Percentiles rank a stretch among this genome's conserved stretches.
Evolutionary conservation across 1,140 invertebrate species (phyloP).

Genomic region (Sminthurides bifidus): DNA sequence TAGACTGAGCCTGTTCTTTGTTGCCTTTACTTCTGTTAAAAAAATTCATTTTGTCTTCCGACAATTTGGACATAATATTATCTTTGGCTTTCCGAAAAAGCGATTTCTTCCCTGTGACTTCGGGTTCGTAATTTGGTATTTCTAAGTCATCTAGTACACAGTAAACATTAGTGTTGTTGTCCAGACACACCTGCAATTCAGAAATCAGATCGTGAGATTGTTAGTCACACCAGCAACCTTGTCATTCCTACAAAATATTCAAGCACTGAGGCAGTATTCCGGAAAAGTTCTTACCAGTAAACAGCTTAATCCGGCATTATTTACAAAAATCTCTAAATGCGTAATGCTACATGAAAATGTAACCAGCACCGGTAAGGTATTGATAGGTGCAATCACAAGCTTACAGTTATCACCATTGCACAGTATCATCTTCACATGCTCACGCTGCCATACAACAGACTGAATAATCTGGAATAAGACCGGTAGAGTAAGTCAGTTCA

Average conservation of each 20-base stretch:
- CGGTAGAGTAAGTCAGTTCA: neutral
- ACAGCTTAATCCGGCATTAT: conserved; percentile 21
- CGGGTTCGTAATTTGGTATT: conserved; percentile 10
- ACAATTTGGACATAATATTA: conserved; percentile 28
- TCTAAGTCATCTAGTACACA: conserved; percentile 28
- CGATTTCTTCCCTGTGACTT: conserved; percentile 26
- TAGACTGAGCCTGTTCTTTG: conserved; percentile 5
- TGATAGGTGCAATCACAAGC: conserved; percentile 14
- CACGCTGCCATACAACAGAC: conserved; percentile 17
- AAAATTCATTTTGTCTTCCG: conserved; percentile 26
- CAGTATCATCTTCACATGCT: conserved; percentile 20
- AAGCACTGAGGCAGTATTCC: neutral
- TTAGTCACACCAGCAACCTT: neutral
- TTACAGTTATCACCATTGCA: conserved; percentile 25
- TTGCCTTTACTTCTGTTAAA: conserved; percentile 21
- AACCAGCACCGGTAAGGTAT: conserved; percentile 23
- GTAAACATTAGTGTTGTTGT: conserved; percentile 27
- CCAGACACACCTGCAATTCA: conserved; percentile 25
- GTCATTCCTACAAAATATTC: neutral
- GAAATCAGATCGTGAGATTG: neutral
- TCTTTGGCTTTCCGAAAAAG: conserved; percentile 31
- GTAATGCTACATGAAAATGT: conserved; percentile 20
- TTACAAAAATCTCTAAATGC: conserved; percentile 20
- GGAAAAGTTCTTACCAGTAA: conserved; percentile 16
- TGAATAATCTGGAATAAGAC: conserved; percentile 3